Base-by-base conservation (phyloP, 2,888 invertebrate species). In the Hedya salicella region DNA sequence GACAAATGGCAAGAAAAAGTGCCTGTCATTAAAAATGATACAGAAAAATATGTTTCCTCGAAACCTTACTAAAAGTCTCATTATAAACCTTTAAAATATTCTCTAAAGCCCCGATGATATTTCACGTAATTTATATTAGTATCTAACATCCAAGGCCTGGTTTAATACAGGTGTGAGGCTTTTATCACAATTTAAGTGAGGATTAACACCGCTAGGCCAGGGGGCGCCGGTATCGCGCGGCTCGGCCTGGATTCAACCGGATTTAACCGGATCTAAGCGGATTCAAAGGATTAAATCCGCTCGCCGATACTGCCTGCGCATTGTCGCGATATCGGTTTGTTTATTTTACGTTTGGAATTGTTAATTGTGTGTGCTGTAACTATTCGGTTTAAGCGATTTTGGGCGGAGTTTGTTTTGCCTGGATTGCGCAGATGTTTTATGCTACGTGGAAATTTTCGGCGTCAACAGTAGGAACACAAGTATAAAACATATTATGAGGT, bases 141-240 rank as follows among this genome's bases (percentile, higher is more conserved):
- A 30, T 40, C 60, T 60, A 60, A 60, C 40, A 40, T 30, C 53
- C 48, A 68, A 71, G 66, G 64, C 72, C 73, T 72, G 71, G 79
- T 81, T 80, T 85, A 80, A 79, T 76, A 80, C 84, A 89, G 88
- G 89, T 89, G 89, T 89, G 78, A 74, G 79, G 82, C 82, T 82
- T 87, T 88, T 88, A 89, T 88, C 87, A 87, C 85, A 87, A 89
- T 91, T 92, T 91, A 90, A 92, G 87, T 80, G 79, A 85, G 89
- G 89, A 89, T 92, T 93, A 92, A 82, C 89, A 81, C 77, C 78
- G 82, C 84, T 81, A 78, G 85, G 81, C 80, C 78, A 81, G 77
- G 71, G 71, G 75, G 61, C 62, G 59, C 54, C n/a, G 85, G 85
- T 88, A 88, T 87, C 88, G 83, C 81, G 68, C 75, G 75, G 73